A percentile compares a stretch with the other conserved stretches of the same genome.
These are phyloP conservation scores for Aldrovandia affinis DNA, from an alignment of 2,797 vertebrate species.

Conservation along the genomic window DNA sequence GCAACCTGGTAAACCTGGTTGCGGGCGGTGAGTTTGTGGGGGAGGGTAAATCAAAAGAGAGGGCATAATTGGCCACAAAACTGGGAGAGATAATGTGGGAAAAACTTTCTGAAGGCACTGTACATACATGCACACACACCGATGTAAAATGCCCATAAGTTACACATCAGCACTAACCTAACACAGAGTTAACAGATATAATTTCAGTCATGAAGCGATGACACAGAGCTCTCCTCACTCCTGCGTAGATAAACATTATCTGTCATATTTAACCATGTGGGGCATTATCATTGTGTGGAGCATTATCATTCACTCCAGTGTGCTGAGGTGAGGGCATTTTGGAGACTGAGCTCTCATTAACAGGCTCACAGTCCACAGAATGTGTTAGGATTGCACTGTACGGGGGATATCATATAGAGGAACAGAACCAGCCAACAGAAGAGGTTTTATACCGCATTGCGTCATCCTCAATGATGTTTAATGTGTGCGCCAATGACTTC, in stretches of 20 bases:
- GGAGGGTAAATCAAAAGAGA: no score
- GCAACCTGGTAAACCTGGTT: no score
- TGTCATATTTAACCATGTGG: neutral
- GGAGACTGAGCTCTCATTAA: neutral
- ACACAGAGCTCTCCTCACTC: neutral
- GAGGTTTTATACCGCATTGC: no score
- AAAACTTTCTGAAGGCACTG: no score
- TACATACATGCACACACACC: neutral
- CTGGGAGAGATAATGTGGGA: no score
- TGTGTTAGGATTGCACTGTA: neutral
- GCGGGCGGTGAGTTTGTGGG: no score
- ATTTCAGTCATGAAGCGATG: neutral
- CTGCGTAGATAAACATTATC: neutral
- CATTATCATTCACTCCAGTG: neutral
- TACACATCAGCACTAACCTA: neutral
- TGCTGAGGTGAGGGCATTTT: neutral
- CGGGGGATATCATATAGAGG: neutral
- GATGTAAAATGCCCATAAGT: neutral
- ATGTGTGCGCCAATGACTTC: no score
- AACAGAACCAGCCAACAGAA: neutral
- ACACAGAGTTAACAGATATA: neutral
- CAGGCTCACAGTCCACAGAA: neutral
- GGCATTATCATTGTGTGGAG: neutral
- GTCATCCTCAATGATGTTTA: no score
- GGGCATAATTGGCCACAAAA: no score